Conservation (phyloP, 2,888 invertebrate species). For the Heteromurus nitidus region DNA sequence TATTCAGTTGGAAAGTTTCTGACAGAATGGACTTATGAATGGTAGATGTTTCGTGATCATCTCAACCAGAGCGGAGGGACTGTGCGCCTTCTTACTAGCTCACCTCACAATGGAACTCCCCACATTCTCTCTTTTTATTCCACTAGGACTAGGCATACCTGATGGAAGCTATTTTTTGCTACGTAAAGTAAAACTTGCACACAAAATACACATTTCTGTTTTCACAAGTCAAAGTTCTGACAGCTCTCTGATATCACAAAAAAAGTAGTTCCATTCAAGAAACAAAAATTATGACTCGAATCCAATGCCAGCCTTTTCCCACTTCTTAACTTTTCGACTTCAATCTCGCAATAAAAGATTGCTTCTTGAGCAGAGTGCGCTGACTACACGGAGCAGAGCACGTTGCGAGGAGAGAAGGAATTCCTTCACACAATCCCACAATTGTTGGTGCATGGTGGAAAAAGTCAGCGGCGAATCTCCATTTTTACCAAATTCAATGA, state of each 20-base stretch:
- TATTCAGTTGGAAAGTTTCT: slow-evolving; percentile 32
- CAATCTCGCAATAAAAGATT: slow-evolving; percentile 15
- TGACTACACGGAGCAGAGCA: not conserved
- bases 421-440: not conserved
- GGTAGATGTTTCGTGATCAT: slow-evolving; percentile 29
- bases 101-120: slow-evolving; percentile 23
- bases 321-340: slow-evolving; percentile 27
- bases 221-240: slow-evolving; percentile 18
- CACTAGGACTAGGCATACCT: slow-evolving; percentile 18
- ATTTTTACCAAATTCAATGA: too few relatives aligned
- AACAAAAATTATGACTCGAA: slow-evolving; percentile 19
- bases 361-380: not conserved
- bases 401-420: not conserved
- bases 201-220: not conserved
- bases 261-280: not conserved
- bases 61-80: slow-evolving; percentile 37
- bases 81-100: slow-evolving; percentile 24
- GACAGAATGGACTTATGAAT: slow-evolving; percentile 25
- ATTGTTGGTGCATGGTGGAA: too few relatives aligned
- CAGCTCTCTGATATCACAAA: not conserved
- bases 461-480: too few relatives aligned
- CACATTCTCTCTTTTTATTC: slow-evolving; percentile 19
- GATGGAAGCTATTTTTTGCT: slow-evolving; percentile 13
- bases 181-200: too few relatives aligned
- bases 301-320: slow-evolving; percentile 2